Conservation (phyloP, 1,140 invertebrate genomes). For the Brachionus asplanchnoidis region DNA sequence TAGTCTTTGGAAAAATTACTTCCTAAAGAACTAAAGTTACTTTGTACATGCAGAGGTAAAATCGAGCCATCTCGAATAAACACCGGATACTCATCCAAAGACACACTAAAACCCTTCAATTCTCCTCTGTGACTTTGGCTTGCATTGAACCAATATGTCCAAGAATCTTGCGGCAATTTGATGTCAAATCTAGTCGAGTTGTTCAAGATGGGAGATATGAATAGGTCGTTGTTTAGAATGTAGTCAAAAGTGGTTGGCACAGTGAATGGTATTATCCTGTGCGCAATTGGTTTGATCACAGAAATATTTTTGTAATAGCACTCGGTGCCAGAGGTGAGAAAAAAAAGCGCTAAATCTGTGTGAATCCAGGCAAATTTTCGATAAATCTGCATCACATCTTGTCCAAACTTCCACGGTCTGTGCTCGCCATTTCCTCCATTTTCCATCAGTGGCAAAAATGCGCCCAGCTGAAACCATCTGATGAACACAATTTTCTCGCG, state of each 20-base stretch:
- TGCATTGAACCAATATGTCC: conserved; percentile 27
- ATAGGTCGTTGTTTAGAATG: background rate
- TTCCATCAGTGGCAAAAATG: conserved; percentile 34
- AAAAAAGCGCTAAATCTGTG: background rate
- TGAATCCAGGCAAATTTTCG: conserved; percentile 23
- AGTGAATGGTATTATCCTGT: background rate
- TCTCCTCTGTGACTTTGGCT: background rate
- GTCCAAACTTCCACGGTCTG: conserved; percentile 26
- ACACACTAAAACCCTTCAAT: background rate
- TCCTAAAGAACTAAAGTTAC: background rate
- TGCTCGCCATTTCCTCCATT: conserved; percentile 38
- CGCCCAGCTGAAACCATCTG: conserved; percentile 11
- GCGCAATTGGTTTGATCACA: conserved; percentile 21
- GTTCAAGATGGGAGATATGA: background rate
- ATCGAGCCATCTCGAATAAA: conserved; percentile 4
- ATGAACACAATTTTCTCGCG: conserved; percentile 12
- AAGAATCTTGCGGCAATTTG: background rate
- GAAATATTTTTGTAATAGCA: conserved; percentile 2
- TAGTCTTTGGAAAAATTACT: conserved; percentile 16
- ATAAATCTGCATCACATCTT: background rate
- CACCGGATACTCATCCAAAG: background rate
- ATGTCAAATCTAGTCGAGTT: background rate
- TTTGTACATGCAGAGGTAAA: background rate
- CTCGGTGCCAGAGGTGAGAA: background rate
- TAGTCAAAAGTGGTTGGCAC: conserved; percentile 27